Evolutionary conservation across 2,888 invertebrate species (phyloP), one percentile per base, ranked within the genome.

Genomic region (Aradus depressus): DNA sequence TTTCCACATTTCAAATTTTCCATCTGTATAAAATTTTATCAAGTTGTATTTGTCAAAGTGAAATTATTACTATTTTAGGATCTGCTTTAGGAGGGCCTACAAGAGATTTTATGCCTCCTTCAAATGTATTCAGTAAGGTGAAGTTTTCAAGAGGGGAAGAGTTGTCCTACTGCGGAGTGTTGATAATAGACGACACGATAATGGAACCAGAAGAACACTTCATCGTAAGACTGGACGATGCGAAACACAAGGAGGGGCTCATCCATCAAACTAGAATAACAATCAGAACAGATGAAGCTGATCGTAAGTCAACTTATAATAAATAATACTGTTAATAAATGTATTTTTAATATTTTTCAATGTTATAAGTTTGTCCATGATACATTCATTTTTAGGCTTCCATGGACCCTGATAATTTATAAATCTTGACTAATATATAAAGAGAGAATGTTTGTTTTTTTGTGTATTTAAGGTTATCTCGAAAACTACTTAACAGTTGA

Each of bases 121-220:
- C 38, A 21, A 22, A 22, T 19, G 22, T 18, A 18, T 22, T 22
- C 3, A 21, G 21, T 4, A 12, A 12, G 8, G 38, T 38, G 8
- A 14, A 18, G 18, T 38, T 38, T 22, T n/a, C 8, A 21, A 3
- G 8, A 5, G 42, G 42, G 6, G 42, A 42, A 25, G 25, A 16
- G n/a, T n/a, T 19, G 23, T 42, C 42, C 25, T 23, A 19, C 42
- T 42, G 42, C 25, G 26, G 18, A 6, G 19, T 42, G 6, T 4
- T 14, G 6, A 42, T 42, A 4, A 18, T 8, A 6, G 16, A 42
- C 14, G 42, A 42, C 25, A 16, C 12, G 10, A 25, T 42, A 5
- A 3, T 25, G 42, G 42, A 42, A 26, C 5, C 23, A 5, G 18
- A 42, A 26, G 42, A 42, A 26, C 14, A 42, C 21, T 42, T 42